Evolutionary conservation across 2,888 invertebrate genomes (phyloP), one percentile per base, ranked within the genome.

Genomic region (Drosophila tanythrix): DNA sequence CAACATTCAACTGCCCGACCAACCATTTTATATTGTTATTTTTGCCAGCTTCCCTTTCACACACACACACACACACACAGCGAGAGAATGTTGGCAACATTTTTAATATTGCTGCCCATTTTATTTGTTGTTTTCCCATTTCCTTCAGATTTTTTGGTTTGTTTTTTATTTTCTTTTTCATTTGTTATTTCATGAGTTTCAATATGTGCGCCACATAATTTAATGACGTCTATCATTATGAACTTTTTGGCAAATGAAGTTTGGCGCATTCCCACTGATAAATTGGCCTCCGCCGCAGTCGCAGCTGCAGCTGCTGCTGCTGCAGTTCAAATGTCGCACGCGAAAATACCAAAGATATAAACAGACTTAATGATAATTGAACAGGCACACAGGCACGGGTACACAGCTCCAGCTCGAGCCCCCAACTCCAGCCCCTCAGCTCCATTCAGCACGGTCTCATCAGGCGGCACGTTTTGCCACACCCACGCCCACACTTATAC

Each of bases 21-120:
- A 87, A 74, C 82, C 90, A 90, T 89, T 90, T 87, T 78, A 79
- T 83, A 83, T 87, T 85, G 81, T 89, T 88, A 79, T 79, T 86
- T 86, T 73, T 67, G 63, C 80, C 73, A 53, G 72, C 76, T 88
- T 88, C 71, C 70, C 53, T 56, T 29, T 43, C 55, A 60, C 48
- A 64, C 38, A 52, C 43, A 56, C 21, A 21, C 27, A 50, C n/a
- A 18, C 29, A 48, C 38, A 67, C 27, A 27, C 27, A 18, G 21
- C 36, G 27, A 58, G 40, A 31, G n/a, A 33, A 18, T 65, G 64
- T 27, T 67, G 62, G 65, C 70, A 72, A 79, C 70, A 74, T 86
- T 88, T 90, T 88, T 81, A 86, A 86, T 90, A 81, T 86, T 73
- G 79, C 66, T 55, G 73, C 52, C 36, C 65, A 58, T 72, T 74